Evolutionary conservation across 2,888 invertebrate genomes (phyloP), one percentile per base, ranked within the genome.

Genomic region (Metallyticus violacea): DNA sequence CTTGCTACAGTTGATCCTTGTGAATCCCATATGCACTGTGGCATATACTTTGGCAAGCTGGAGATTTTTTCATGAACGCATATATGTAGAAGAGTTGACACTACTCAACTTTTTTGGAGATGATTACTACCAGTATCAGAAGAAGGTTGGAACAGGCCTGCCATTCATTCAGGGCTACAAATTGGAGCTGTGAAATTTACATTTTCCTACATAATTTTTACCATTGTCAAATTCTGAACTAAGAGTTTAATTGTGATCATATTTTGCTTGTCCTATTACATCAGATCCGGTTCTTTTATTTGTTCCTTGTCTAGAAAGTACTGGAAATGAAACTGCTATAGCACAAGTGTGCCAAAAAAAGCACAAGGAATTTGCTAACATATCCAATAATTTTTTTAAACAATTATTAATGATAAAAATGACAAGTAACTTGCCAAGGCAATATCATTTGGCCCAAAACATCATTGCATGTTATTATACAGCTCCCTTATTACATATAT

Each of bases 81-180:
- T 99, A 77, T 94, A 93, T 87, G 94, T 96, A 15, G 99, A 99
- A 92, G 99, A 99, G 93, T 94, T 96, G 85, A 96, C 96, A 5
- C 93, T 99, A 86, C 91, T 99, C 7, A 95, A 96, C 89, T 99
- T 99, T 93, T 99, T 99, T 91, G 98, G 98, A 0, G 94, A 95
- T 88, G 94, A 97, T 86, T 99, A 99, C 91, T 92, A 95, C 79
- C 93, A 95, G 87, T 99, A 99, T 92, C 98, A 99, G 92, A 93
- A 95, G 88, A 92, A 92, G 89, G 98, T 99, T 4, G 93, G 95
- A 7, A 97, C 97, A 2, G 98, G 99, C 0, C 93, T 99, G 89
- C 99, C 99, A 0, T 97, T 97, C 90, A 97, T 99, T 87, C 91
- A 93, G 88, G 99, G 99, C 0, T 97, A 95, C 91, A 92, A 91